These are phyloP conservation scores for Sphyrna mokarran DNA, from an alignment of 2,113 vertebrate species.

Conservation along the genomic window DNA sequence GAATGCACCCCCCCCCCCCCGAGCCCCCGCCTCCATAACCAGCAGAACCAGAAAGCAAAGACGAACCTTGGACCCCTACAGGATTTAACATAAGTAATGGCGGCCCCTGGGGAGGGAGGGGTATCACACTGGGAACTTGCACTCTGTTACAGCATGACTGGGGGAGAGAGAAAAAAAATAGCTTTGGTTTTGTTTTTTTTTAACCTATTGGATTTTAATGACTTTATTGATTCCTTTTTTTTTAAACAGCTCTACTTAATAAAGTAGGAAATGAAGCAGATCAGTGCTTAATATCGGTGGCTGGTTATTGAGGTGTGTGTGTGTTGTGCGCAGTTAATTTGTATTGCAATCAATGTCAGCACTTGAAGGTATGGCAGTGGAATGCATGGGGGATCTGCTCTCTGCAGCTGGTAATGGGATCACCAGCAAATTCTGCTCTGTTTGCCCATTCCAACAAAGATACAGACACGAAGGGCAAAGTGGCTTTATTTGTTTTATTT, in stretches of 20 bases:
- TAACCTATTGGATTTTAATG: conserved; percentile 15
- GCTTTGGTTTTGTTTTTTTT: not conserved
- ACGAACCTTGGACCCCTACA: no score
- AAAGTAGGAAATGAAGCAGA: conserved; percentile 2
- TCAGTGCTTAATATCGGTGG: not conserved
- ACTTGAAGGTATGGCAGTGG: not conserved
- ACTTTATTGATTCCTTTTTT: not conserved
- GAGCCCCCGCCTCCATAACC: not conserved
- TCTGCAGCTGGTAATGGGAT: not conserved
- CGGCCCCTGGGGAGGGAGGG: not conserved
- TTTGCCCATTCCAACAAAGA: not conserved
- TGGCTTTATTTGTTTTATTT: not conserved
- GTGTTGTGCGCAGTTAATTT: not conserved
- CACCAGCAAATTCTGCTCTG: not conserved
- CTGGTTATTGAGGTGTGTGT: not conserved
- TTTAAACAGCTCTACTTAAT: conserved; percentile 21
- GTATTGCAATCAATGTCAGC: not conserved
- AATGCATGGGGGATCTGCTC: not conserved
- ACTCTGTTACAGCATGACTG: not conserved
- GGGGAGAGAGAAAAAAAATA: not conserved
- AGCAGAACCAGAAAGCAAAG: not conserved
- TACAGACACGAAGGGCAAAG: not conserved
- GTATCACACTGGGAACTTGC: not conserved
- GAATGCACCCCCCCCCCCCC: no score
- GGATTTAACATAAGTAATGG: not conserved